Base-by-base conservation (phyloP, 2,888 invertebrate genomes). In the Drosophila mettleri region DNA sequence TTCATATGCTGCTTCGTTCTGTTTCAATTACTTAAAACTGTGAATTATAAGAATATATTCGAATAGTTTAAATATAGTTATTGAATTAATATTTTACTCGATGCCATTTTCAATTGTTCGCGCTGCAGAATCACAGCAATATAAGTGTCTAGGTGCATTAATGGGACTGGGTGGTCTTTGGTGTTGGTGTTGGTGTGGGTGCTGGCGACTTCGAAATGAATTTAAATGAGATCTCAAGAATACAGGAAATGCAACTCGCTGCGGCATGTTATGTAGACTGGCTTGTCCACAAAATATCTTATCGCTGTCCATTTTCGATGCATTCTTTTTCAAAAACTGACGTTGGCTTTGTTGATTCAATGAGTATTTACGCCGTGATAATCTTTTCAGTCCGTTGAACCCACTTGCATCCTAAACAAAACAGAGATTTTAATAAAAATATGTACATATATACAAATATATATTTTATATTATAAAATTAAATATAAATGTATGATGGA, bases 141-240 rank as follows among this genome's bases (percentile, higher is more conserved):
- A 71, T 54, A 84, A 52, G 43, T 77, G 67, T 51, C 49, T 69
- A 22, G 61, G 39, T 9, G 18, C 22, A 16, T 62, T 48, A 22
- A 58, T 78, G 34, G 84, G 78, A 29, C 59, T 70, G 6, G 64
- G 38, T 43, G 75, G 76, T 27, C 59, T 66, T 14, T 73, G 54
- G 20, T 77, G 27, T 29, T 45, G 43, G n/a, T 5, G 24, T 24
- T 24, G 24, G 24, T 24, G 24, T 24, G 4, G 24, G 24, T 24
- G 24, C 12, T 45, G 72, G 16, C 74, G 80, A 9, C 75, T 73
- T n/a, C 81, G 69, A 34, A 81, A 65, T 2, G 76, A 63, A 29
- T 66, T 76, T 6, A 80, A 39, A 33, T 84, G 85, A 2, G 84
- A 67, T 22, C 80, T 81, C 1, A 84, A 48, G 58, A 84, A 76